These are phyloP conservation scores for Catharus minimus DNA, from an alignment of 2,113 vertebrate species.

Conservation along the genomic window DNA sequence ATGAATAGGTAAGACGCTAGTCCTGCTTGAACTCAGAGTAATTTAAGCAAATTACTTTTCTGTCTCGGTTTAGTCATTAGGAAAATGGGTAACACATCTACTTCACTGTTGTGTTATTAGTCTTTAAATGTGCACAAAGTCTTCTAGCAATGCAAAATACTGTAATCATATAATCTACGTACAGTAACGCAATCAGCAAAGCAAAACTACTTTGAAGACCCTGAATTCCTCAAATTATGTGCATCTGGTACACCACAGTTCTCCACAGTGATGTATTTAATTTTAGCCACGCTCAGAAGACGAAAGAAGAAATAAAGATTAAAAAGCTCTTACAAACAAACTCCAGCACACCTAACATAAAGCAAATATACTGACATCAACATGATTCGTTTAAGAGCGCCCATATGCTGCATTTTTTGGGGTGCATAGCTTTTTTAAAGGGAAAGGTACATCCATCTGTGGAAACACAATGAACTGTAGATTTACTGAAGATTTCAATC, in stretches of 20 bases:
- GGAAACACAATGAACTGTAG: neutral
- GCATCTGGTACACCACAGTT: constrained; percentile 15
- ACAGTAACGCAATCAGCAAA: constrained; percentile 49
- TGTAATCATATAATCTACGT: constrained; percentile 44
- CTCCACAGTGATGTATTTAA: constrained; percentile 1
- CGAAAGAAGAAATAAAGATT: constrained; percentile 19
- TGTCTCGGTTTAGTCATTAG: constrained; percentile 61
- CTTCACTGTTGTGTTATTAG: constrained; percentile 43
- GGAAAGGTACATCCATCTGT: neutral
- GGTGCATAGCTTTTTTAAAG: neutral
- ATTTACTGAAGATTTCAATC: neutral
- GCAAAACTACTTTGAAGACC: constrained; percentile 26
- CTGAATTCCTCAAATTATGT: constrained; percentile 24
- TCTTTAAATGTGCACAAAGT: constrained; percentile 39
- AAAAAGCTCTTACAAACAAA: neutral
- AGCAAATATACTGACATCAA: neutral
- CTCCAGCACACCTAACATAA: neutral
- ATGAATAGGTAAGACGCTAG: constrained; percentile 42
- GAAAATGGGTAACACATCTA: constrained; percentile 50
- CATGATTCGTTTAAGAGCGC: neutral
- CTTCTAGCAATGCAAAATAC: constrained; percentile 47
- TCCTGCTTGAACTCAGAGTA: constrained; percentile 19
- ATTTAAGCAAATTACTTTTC: constrained; percentile 66
- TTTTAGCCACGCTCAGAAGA: constrained; percentile 2
- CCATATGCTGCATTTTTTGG: neutral